These are phyloP conservation scores for Osmerus eperlanus DNA, from an alignment of 2,113 vertebrate species.

Conservation along the genomic window DNA sequence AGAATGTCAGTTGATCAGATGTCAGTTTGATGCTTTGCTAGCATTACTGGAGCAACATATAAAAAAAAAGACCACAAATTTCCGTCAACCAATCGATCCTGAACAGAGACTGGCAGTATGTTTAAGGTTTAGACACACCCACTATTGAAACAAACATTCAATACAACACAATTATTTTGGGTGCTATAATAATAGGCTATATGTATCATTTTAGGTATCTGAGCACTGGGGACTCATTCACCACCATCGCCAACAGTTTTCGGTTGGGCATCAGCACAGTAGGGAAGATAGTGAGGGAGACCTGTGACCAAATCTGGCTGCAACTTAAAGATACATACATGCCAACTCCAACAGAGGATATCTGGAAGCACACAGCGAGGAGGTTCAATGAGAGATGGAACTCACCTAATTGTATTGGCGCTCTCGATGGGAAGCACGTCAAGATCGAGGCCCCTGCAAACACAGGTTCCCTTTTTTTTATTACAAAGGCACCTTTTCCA, in stretches of 20 bases:
- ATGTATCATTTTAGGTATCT: too few relatives aligned
- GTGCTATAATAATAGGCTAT: too few relatives aligned
- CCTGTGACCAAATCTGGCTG: neutral
- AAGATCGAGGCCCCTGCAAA: neutral
- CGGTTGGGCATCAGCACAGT: neutral
- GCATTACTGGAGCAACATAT: too few relatives aligned
- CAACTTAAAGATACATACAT: neutral
- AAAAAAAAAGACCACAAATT: neutral
- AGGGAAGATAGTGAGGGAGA: neutral
- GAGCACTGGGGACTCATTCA: too few relatives aligned
- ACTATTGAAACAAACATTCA: too few relatives aligned
- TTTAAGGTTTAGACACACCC: neutral
- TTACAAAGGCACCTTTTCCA: neutral
- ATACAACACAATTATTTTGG: too few relatives aligned
- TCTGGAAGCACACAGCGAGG: neutral
- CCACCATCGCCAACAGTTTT: too few relatives aligned
- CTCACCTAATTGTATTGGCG: neutral
- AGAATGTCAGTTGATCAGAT: constrained; percentile 11
- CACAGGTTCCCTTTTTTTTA: neutral
- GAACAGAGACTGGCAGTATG: neutral
- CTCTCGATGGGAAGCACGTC: neutral
- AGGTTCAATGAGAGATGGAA: neutral
- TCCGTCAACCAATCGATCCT: too few relatives aligned
- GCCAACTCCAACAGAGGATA: neutral
- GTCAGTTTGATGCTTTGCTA: constrained; percentile 3